These are phyloP conservation scores for Toxotes chatareus DNA, from an alignment of 2,113 vertebrate genomes.

Conservation along the genomic window DNA sequence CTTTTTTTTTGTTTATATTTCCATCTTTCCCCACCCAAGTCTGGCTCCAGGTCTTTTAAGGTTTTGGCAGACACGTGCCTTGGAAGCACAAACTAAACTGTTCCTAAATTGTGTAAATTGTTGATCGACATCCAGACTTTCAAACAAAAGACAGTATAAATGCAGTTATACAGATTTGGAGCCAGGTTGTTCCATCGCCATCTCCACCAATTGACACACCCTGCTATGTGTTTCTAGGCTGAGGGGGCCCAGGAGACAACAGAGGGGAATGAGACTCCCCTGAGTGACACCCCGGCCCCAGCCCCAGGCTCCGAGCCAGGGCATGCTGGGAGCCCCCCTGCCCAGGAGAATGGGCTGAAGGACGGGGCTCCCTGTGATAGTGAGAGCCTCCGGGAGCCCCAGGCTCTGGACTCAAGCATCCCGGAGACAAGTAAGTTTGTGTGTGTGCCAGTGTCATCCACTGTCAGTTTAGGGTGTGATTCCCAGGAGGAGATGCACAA, in stretches of 20 bases:
- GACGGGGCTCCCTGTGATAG: constrained; percentile 78
- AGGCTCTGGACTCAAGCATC: constrained; percentile 91
- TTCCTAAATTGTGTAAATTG: too few relatives aligned
- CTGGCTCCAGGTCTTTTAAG: constrained; percentile 60
- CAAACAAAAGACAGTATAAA: neutral
- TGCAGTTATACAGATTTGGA: constrained; percentile 30
- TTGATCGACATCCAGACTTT: neutral
- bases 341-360: constrained; percentile 89
- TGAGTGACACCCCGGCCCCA: constrained; percentile 76
- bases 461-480: neutral
- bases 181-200: constrained; percentile 60
- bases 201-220: constrained; percentile 66
- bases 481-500: neutral
- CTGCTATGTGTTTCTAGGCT: constrained; percentile 89
- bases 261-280: constrained; percentile 81
- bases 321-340: constrained; percentile 71
- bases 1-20: neutral
- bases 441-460: constrained; percentile 1
- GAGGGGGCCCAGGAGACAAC: constrained; percentile 87
- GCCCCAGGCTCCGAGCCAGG: constrained; percentile 61
- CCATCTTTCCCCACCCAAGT: neutral
- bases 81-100: neutral
- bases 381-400: constrained; percentile 88
- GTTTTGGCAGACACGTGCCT: neutral
- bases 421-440: constrained; percentile 96